Conservation (phyloP, 2,797 vertebrate genomes). For the Luscinia luscinia region DNA sequence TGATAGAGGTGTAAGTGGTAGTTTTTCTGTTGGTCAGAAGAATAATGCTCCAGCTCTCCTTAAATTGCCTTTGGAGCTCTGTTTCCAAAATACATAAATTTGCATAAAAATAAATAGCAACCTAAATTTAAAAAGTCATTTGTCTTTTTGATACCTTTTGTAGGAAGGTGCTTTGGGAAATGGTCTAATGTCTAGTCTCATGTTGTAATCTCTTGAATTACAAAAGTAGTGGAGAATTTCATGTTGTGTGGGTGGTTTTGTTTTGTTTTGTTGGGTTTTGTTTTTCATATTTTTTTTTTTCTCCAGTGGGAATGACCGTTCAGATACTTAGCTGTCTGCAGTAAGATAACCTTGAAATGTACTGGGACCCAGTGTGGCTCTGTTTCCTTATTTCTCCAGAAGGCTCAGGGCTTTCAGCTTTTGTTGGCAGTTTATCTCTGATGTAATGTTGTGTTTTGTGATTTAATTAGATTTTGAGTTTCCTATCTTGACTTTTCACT, state of each 20-base stretch:
- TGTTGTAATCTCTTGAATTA: background rate
- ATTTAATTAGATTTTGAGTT: background rate
- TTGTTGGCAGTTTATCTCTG: background rate
- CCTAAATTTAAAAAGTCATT: background rate
- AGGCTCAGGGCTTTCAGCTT: background rate
- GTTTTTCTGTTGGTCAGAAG: background rate
- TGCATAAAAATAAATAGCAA: background rate
- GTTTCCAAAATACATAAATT: background rate
- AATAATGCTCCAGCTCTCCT: background rate
- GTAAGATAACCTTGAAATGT: background rate
- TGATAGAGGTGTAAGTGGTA: background rate
- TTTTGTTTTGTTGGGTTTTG: background rate
- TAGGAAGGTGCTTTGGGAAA: background rate
- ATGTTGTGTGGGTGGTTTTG: background rate
- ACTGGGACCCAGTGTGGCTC: background rate
- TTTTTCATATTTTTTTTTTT: background rate
- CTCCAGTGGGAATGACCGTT: background rate
- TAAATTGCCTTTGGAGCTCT: background rate
- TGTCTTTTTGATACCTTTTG: background rate
- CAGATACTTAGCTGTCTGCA: background rate
- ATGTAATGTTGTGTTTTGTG: background rate
- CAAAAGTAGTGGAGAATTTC: background rate
- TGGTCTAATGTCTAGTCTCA: background rate
- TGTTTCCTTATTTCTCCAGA: background rate
- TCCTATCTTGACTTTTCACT: background rate